Base-by-base conservation (phyloP, 2,888 invertebrate species). In the Spisula subtruncata region DNA sequence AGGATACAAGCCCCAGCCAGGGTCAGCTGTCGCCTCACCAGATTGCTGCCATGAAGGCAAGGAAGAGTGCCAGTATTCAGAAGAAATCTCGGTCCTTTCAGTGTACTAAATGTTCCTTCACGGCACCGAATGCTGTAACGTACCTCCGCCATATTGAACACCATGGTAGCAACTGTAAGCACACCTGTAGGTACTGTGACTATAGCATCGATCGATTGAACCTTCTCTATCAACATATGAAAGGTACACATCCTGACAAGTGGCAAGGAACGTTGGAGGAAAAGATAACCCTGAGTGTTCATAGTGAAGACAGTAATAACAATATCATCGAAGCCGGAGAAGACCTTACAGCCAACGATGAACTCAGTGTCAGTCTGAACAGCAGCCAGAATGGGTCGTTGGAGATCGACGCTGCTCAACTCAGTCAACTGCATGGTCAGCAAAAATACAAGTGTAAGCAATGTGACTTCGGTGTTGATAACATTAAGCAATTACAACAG, bases 171-270 rank as follows among this genome's bases (percentile, higher is more conserved):
- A 95, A 95, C 84, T 93, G 95, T 86, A 93, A 94, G n/a, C 95
- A 95, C 81, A 95, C 94, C 10, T 96, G 96, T 87, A 92, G 94
- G 80, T 95, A 94, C 90, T 96, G 96, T 92, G 96, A 96, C 90
- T 96, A 96, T 93, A 96, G 96, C 86, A 95, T 96, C 41, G 95
- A 96, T 83, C 92, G 95, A 46, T 93, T 95, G 86, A 94, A 95
- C 86, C 94, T 95, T 8, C 93, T 96, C 0, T 95, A 95, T 80
- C 95, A 96, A 89, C 96, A 96, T 92, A 96, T 96, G 96, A 95
- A 95, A 81, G 95, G 94, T 66, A 94, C 95, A 0, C 95, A 95
- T 86, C 93, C 93, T 0, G 92, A 93, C 81, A 91, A 94, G 85
- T 95, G 95, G 95, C 93, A 93, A 81, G 94, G 94, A 12, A 93